phyloP scores from a whole-genome alignment of 2,888 invertebrate genomes.

The Agrilus biguttatus region DNA sequence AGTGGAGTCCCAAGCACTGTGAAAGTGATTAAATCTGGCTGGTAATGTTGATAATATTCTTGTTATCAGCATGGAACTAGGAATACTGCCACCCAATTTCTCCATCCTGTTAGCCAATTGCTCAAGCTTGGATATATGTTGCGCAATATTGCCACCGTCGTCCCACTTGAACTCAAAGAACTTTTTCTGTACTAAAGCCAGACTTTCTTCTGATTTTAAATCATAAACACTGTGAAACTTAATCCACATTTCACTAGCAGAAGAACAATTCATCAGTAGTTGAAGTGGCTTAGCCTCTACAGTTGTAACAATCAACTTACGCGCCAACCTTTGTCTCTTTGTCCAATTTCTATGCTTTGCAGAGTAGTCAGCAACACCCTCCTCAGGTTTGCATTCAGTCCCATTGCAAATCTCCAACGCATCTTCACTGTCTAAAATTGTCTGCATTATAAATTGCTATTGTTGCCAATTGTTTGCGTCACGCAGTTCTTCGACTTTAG shows the following conservation, averaged over 20 bases:
- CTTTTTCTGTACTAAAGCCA: conserved; percentile 10
- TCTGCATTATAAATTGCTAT: too few species aligned
- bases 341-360: conserved; percentile 3
- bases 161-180: conserved; percentile 13
- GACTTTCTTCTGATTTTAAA: conserved; percentile 10
- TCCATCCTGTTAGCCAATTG: conserved; percentile 10
- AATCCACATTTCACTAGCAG: conserved; percentile 11
- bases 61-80: conserved; percentile 10
- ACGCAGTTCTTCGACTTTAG: too few species aligned
- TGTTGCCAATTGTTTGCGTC: too few species aligned
- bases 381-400: too few species aligned
- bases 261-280: conserved; percentile 7
- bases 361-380: neutral
- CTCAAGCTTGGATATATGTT: conserved; percentile 10
- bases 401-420: too few species aligned
- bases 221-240: conserved; percentile 12
- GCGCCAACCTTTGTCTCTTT: conserved; percentile 11
- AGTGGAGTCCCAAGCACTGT: too few species aligned
- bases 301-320: conserved; percentile 12
- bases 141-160: conserved; percentile 2
- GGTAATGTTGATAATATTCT: conserved; percentile 8
- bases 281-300: conserved; percentile 10
- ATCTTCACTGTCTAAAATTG: too few species aligned
- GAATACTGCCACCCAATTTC: conserved; percentile 8
- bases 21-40: neutral